A percentile compares a stretch with the other conserved stretches of the same genome.
These are phyloP conservation scores for Laodelphax striatellus DNA, from an alignment of 1,140 invertebrate species.

Conservation along the genomic window DNA sequence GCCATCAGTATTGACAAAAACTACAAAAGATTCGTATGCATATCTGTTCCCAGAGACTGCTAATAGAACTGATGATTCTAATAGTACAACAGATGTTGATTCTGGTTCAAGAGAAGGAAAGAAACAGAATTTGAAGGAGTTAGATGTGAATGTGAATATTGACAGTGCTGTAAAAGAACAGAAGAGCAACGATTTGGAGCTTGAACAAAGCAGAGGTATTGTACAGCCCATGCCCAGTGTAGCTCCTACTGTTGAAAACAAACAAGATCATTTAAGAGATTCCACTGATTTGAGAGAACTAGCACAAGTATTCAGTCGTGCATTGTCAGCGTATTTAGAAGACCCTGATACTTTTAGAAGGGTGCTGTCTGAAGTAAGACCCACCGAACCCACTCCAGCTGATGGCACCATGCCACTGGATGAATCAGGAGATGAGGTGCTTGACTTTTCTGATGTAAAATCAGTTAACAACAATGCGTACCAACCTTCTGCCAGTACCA, in stretches of 20 bases:
- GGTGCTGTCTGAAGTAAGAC: conserved; percentile 57
- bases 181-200: conserved; percentile 41
- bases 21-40: conserved; percentile 23
- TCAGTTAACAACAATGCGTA: background rate
- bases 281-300: conserved; percentile 50
- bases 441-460: conserved; percentile 56
- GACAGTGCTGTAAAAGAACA: conserved; percentile 23
- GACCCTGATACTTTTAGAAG: conserved; percentile 66
- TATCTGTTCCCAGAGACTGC: conserved; percentile 16
- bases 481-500: background rate
- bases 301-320: conserved; percentile 70
- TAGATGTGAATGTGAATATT: conserved; percentile 31
- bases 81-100: background rate
- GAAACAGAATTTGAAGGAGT: conserved; percentile 26
- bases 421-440: conserved; percentile 54
- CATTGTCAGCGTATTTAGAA: conserved; percentile 64
- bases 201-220: conserved; percentile 43
- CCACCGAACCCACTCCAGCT: conserved; percentile 48
- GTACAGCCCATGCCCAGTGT: conserved; percentile 31
- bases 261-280: conserved; percentile 16
- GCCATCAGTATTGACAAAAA: conserved; percentile 21
- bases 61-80: conserved; percentile 3
- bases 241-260: conserved; percentile 35
- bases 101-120: conserved; percentile 26
- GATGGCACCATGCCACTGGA: conserved; percentile 10